Evolutionary conservation across 2,113 vertebrate genomes (phyloP).

Genomic region (Tyrannus savana): DNA sequence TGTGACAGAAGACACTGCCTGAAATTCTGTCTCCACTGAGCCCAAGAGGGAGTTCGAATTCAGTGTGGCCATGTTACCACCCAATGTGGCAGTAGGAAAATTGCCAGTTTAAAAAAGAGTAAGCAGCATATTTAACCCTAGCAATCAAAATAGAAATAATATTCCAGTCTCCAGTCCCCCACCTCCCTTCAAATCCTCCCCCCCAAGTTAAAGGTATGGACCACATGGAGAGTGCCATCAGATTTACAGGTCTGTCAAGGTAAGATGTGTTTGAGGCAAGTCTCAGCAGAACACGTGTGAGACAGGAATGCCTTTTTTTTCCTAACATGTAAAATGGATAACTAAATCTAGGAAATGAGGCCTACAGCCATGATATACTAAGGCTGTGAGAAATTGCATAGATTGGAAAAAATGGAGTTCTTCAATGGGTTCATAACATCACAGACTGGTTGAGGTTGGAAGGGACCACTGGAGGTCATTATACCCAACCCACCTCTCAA

Average conservation of each 20-base stretch:
- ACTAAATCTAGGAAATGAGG: background rate
- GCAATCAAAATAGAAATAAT: background rate
- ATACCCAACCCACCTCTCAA: background rate
- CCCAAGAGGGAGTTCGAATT: background rate
- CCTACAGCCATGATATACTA: background rate
- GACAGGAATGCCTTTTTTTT: background rate
- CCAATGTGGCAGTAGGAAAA: conserved; percentile 22
- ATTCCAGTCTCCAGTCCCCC: background rate
- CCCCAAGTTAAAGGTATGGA: background rate
- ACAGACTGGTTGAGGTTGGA: background rate
- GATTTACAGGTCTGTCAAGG: background rate
- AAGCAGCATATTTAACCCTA: background rate
- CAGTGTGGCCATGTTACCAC: background rate
- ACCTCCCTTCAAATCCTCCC: background rate
- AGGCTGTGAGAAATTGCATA: background rate
- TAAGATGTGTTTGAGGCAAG: background rate
- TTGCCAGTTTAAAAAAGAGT: background rate
- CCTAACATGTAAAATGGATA: background rate
- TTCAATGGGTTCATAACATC: background rate
- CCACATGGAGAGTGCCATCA: background rate
- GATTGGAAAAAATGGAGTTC: background rate
- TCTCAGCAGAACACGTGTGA: background rate
- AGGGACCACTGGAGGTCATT: background rate
- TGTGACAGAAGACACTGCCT: background rate
- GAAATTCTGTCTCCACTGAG: background rate